Conservation (phyloP, 2,797 vertebrate genomes). For the Helarctos malayanus region DNA sequence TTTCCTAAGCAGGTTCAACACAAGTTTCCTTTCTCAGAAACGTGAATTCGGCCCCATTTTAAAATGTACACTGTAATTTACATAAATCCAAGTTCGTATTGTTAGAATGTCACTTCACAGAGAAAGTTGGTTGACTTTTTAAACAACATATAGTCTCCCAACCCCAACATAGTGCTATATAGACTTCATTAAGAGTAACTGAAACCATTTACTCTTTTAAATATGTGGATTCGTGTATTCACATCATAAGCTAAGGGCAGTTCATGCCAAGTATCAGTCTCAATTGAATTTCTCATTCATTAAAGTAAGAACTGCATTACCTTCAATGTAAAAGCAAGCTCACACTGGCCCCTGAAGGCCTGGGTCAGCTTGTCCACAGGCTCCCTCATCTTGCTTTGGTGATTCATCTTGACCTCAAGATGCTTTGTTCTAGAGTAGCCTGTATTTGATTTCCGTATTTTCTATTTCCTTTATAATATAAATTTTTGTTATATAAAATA, state of each 20-base stretch:
- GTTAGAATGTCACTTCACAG: neutral
- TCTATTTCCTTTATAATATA: neutral
- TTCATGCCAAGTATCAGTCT: neutral
- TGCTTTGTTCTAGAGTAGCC: neutral
- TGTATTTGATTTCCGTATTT: neutral
- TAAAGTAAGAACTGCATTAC: neutral
- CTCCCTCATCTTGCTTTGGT: neutral
- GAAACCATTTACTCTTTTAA: neutral
- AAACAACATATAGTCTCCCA: constrained; percentile 33
- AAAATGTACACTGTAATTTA: neutral
- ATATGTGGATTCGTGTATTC: neutral
- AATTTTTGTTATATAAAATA: constrained; percentile 1
- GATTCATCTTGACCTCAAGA: neutral
- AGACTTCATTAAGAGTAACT: neutral
- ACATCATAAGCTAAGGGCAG: neutral
- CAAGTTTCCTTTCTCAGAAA: neutral
- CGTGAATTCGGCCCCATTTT: neutral
- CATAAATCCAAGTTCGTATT: neutral
- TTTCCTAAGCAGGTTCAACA: neutral
- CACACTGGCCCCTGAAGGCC: neutral
- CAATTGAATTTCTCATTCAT: neutral
- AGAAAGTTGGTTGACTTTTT: constrained; percentile 45
- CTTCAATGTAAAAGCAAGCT: neutral
- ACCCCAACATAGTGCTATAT: neutral
- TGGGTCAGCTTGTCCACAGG: neutral